Evolutionary conservation across 2,888 invertebrate species (phyloP), one percentile per base, ranked within the genome.

Genomic region (Arenicola marina): DNA sequence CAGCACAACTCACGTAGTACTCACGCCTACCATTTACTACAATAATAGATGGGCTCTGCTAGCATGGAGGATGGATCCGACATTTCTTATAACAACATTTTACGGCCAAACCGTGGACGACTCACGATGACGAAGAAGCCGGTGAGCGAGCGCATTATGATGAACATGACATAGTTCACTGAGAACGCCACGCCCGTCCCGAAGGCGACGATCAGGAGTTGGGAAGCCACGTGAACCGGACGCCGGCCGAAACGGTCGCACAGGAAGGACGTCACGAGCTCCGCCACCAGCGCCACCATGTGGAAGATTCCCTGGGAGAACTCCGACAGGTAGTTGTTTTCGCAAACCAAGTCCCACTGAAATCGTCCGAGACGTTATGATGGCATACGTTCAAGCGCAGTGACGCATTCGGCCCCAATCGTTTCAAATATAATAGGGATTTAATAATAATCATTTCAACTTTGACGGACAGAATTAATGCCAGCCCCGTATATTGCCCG

Each of bases 231-330:
- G 45, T 57, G 58, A 15, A 67, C 43, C 2, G 1, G 15, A 44
- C 59, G 66, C 21, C 68, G 32, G 24, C 67, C 67, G 24, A 38
- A 59, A 26, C 56, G 44, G 57, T 67, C 67, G 1, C 56, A 46
- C 31, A 66, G 46, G 24, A 29, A 59, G 11, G 62, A 65, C 21
- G 46, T 29, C 21, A 28, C n/a, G 33, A 51, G 15, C 28, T 59
- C 60, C 3, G 55, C 56, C 3, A 60, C 15, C 15, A 67, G 56
- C 11, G 11, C 11, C 11, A 38, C 11, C 48, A 11, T 24, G 18
- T 48, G 48, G 48, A 21, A 48, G 26, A 48, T 11, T 24, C 11
- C 26, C 48, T 48, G 48, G 15, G 26, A 48, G 18, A 24, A 7
- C 48, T 48, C 48, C 48, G 24, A 11, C 48, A 48, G 48, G 48